phyloP scores from a whole-genome alignment of 2,797 vertebrate species.

The Sphenodon punctatus region DNA sequence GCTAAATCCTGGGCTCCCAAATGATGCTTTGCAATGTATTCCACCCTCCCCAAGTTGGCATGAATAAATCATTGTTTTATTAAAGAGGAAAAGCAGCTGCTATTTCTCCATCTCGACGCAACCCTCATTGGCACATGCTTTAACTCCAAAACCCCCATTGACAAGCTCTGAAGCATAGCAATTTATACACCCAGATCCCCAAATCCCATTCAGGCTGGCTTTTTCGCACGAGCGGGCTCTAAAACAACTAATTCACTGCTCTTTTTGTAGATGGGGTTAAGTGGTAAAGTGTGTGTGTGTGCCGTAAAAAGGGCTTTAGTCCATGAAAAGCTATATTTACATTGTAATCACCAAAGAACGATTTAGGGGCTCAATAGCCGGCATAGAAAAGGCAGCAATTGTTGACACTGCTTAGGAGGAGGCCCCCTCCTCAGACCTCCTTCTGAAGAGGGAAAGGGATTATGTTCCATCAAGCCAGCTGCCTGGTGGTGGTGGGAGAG shows the following conservation, averaged over 20 bases:
- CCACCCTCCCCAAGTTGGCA: slow-evolving; percentile 48
- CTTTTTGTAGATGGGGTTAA: slow-evolving; percentile 76
- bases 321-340: slow-evolving; percentile 79
- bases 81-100: slow-evolving; percentile 75
- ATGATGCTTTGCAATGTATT: background rate
- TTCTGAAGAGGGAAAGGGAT: slow-evolving; percentile 56
- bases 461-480: slow-evolving; percentile 66
- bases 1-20: background rate
- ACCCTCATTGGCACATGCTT: slow-evolving; percentile 69
- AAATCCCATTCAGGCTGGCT: slow-evolving; percentile 70
- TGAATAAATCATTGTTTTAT: slow-evolving; percentile 79
- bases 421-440: slow-evolving; percentile 40
- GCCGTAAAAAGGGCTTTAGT: slow-evolving; percentile 68
- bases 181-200: slow-evolving; percentile 73
- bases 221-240: slow-evolving; percentile 74
- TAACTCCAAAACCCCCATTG: slow-evolving; percentile 63
- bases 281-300: slow-evolving; percentile 75
- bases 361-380: slow-evolving; percentile 67
- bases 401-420: background rate
- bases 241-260: slow-evolving; percentile 72
- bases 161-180: slow-evolving; percentile 68
- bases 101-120: slow-evolving; percentile 47
- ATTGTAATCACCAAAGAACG: slow-evolving; percentile 76
- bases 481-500: slow-evolving; percentile 35
- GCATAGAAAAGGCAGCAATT: slow-evolving; percentile 28